Percentiles rank a stretch among this genome's conserved stretches.
phyloP scores from a whole-genome alignment of 2,797 vertebrate species.

The Oreortyx pictus region DNA sequence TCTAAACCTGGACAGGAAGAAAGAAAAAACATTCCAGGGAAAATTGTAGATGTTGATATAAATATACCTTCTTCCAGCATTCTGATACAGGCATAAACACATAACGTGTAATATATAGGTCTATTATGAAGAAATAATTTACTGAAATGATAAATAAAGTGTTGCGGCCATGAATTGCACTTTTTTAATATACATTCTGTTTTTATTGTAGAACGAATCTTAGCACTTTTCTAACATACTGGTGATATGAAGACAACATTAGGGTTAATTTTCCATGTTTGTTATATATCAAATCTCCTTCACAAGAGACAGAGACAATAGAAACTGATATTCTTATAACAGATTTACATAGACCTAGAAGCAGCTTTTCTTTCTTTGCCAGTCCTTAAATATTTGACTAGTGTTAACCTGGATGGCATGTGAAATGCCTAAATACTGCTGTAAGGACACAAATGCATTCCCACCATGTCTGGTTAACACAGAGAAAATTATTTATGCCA shows the following conservation, averaged over 20 bases:
- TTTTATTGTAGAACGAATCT: background rate
- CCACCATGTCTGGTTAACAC: background rate
- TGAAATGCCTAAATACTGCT: background rate
- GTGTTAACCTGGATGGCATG: background rate
- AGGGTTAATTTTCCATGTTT: background rate
- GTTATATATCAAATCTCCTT: background rate
- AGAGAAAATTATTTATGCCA: constrained; percentile 8
- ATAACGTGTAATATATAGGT: background rate
- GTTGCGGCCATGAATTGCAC: background rate
- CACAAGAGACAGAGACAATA: background rate
- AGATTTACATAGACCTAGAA: background rate
- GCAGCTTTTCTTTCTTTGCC: background rate
- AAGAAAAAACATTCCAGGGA: background rate
- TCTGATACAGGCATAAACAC: background rate
- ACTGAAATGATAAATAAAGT: background rate
- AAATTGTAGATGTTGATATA: background rate
- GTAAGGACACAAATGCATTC: background rate
- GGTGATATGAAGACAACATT: background rate
- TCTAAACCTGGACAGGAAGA: constrained; percentile 15
- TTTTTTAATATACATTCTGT: background rate
- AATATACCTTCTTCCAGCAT: background rate
- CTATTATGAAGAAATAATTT: background rate
- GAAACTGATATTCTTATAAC: background rate
- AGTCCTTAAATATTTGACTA: background rate
- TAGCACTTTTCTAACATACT: background rate